Percentiles rank a stretch among this genome's conserved stretches.
These are phyloP conservation scores for Atrina japonica DNA, from an alignment of 2,888 invertebrate species.

Conservation along the genomic window DNA sequence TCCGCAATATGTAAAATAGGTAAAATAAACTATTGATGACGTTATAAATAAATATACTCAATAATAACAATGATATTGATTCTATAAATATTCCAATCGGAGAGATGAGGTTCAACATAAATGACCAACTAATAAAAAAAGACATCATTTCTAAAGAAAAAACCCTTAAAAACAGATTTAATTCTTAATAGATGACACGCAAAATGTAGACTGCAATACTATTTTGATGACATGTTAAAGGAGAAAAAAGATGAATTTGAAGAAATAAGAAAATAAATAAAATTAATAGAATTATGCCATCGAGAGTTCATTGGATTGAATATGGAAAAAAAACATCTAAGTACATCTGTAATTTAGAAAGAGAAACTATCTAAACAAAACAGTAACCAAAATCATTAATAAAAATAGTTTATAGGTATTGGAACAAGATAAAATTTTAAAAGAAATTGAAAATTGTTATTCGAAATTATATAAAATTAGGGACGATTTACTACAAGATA, in stretches of 20 bases:
- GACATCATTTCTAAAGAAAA: constrained; percentile 1
- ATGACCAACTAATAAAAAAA: constrained; percentile 12
- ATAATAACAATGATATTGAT: too few relatives aligned
- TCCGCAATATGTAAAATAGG: background rate
- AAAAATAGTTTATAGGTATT: background rate
- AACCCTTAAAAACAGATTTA: background rate
- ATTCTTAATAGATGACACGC: too few relatives aligned
- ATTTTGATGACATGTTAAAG: too few relatives aligned
- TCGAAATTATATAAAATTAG: background rate
- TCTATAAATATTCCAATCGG: background rate
- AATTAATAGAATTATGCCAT: constrained; percentile 9
- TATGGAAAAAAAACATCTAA: constrained; percentile 25
- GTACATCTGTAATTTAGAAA: constrained; percentile 27
- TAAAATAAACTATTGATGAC: constrained; percentile 15
- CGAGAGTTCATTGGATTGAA: constrained; percentile 9
- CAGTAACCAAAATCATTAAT: constrained; percentile 15
- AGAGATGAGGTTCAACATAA: background rate
- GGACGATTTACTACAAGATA: constrained; percentile 4
- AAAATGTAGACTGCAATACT: too few relatives aligned
- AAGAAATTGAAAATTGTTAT: constrained; percentile 4
- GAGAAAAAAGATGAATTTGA: background rate
- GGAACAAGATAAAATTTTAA: constrained; percentile 9
- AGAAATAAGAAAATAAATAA: constrained; percentile 8
- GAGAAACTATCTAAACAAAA: constrained; percentile 20
- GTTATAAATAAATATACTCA: background rate